Base-by-base conservation (phyloP, 2,113 vertebrate genomes). In the Thunnus thynnus region DNA sequence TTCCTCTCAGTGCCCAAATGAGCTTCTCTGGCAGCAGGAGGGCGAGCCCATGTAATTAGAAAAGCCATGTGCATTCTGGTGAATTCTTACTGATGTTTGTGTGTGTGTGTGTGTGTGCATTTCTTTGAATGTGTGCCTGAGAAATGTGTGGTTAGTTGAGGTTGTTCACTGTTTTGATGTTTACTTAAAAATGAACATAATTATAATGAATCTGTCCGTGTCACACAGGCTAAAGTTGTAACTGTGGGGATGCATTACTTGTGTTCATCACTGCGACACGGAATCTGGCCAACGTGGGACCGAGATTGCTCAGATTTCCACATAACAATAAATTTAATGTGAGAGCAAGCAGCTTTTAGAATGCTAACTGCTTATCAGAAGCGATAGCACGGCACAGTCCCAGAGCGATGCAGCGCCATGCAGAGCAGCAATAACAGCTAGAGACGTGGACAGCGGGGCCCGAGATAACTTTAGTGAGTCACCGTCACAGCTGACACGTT, bases 41-140 rank as follows among this genome's bases (percentile, higher is more conserved):
- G 82, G 83, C 82, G 25, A 70, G 54, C 36, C 85, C 83, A 50
- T 66, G 85, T 90, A 88, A 91, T 91, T 91, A 88, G 81, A 89
- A 88, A 79, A 90, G 77, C 72, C 65, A 82, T 52, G 57, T 73
- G 82, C 56, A 13, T 81, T 79, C 72, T 54, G 51, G 61, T 57
- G 60, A 71, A 55, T 66, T 76, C 68, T 63, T 4, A 85, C 48
- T 63, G 48, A 54, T 58, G 83, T 60, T 60, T 57, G 52, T 20
- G 52, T 41, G 60, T 51, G 64, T 27, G 25, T 46, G n/a, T 41
- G 46, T 30, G 27, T 30, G 27, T 30, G 27, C 27, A 30, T 30
- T 51, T 58, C 22, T 22, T 41, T 5, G 1, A 25, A 3, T 50
- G 32, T 56, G 32, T 68, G 54, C 5, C 4, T 8, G 1, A 13